Conservation (phyloP, 2,888 invertebrate species). For the Athetis lepigone region DNA sequence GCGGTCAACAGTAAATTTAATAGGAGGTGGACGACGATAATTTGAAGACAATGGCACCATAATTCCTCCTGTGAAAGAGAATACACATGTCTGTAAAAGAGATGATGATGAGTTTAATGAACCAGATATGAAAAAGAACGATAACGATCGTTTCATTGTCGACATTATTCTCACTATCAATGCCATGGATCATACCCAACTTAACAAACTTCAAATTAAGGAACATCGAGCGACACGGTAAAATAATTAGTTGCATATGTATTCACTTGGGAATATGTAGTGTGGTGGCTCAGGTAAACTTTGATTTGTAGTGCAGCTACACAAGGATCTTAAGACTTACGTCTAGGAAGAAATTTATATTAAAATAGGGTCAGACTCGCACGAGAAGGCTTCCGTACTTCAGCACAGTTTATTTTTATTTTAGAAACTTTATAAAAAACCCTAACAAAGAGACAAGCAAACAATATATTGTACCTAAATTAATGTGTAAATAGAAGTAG, state of each 20-base stretch:
- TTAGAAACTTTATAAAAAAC: too few relatives aligned
- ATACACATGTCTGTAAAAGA: too few relatives aligned
- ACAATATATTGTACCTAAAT: background rate
- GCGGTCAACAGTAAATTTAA: slow-evolving; percentile 48
- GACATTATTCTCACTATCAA: background rate
- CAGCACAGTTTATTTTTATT: too few relatives aligned
- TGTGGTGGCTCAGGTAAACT: background rate
- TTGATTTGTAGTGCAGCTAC: background rate
- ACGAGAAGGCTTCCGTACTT: too few relatives aligned
- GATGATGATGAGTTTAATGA: too few relatives aligned
- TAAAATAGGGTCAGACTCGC: too few relatives aligned
- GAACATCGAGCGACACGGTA: background rate
- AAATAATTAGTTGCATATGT: background rate
- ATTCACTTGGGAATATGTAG: background rate
- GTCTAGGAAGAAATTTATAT: too few relatives aligned
- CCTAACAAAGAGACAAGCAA: background rate
- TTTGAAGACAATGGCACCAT: slow-evolving; percentile 26
- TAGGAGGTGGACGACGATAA: slow-evolving; percentile 27
- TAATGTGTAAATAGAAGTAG: background rate
- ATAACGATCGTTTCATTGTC: too few relatives aligned
- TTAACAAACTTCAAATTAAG: too few relatives aligned
- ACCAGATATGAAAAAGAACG: too few relatives aligned
- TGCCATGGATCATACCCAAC: background rate
- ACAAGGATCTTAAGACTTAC: too few relatives aligned
- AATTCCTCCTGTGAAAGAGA: slow-evolving; percentile 11